These are phyloP conservation scores for Ptilonorhynchus violaceus DNA, from an alignment of 2,113 vertebrate genomes.

Conservation along the genomic window DNA sequence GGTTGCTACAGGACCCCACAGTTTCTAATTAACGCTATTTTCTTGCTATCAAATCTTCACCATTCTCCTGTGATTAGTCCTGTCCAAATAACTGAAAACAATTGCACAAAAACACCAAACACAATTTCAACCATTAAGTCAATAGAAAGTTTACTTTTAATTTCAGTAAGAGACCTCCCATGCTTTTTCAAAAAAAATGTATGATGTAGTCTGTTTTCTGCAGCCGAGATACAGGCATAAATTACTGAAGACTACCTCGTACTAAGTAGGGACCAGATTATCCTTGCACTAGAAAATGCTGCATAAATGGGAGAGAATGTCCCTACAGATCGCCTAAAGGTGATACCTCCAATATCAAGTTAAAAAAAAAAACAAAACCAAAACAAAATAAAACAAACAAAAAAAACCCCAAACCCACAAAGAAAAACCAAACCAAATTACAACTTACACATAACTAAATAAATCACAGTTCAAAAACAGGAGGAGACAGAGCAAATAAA, in stretches of 20 bases:
- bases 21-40: not conserved
- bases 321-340: not conserved
- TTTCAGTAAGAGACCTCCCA: not conserved
- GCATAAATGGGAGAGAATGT: not conserved
- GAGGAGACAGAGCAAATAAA: not conserved
- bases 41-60: not conserved
- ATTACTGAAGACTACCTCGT: not conserved
- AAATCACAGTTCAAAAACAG: not conserved
- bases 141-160: not conserved
- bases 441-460: not conserved
- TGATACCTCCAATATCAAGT: not conserved
- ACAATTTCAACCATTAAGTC: not conserved
- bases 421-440: not conserved
- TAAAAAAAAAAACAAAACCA: not conserved
- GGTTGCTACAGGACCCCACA: not conserved
- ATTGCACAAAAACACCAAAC: not conserved
- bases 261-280: not conserved
- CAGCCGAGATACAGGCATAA: not conserved
- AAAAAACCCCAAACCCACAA: not conserved
- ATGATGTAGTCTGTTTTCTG: not conserved
- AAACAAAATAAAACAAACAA: not conserved
- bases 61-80: not conserved
- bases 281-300: not conserved
- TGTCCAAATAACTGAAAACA: not conserved
- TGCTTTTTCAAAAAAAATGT: not conserved